Percentiles rank a stretch among this genome's conserved stretches.
Conservation (phyloP, 2,888 invertebrate species). For the Meiosimyza platycephala region DNA sequence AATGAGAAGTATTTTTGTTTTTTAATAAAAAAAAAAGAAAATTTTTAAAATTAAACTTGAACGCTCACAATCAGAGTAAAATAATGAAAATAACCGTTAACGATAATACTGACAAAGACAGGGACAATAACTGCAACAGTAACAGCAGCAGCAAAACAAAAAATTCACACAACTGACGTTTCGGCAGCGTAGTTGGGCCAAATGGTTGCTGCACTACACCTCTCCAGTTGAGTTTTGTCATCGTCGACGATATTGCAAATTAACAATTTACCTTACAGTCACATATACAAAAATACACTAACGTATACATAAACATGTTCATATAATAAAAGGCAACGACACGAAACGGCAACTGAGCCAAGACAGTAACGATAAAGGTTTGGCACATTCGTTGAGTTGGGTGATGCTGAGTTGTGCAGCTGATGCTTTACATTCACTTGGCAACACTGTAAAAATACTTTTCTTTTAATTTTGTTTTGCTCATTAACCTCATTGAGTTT, state of each 20-base stretch:
- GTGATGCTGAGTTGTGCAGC: background rate
- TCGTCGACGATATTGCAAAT: conserved; percentile 28
- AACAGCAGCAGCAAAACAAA: background rate
- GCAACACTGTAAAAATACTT: background rate
- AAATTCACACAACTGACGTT: conserved; percentile 20
- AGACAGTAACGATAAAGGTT: background rate
- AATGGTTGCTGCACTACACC: conserved; percentile 16
- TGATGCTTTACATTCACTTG: too few species aligned
- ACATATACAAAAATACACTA: background rate
- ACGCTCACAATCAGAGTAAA: background rate
- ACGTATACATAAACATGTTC: background rate
- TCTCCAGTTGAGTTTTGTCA: background rate
- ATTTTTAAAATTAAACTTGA: background rate
- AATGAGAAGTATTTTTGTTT: background rate
- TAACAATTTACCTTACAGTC: conserved; percentile 29
- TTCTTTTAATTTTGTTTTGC: conserved; percentile 11
- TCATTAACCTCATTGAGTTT: conserved; percentile 33
- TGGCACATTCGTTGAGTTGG: too few species aligned
- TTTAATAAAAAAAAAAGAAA: conserved; percentile 1
- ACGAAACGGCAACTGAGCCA: background rate
- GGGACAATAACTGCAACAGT: background rate
- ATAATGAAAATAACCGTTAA: background rate
- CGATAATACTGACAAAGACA: too few species aligned
- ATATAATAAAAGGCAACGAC: background rate
- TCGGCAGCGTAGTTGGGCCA: conserved; percentile 15